A percentile compares a stretch with the other conserved stretches of the same genome.
phyloP scores from a whole-genome alignment of 2,888 invertebrate species.

The Hesperia comma region DNA sequence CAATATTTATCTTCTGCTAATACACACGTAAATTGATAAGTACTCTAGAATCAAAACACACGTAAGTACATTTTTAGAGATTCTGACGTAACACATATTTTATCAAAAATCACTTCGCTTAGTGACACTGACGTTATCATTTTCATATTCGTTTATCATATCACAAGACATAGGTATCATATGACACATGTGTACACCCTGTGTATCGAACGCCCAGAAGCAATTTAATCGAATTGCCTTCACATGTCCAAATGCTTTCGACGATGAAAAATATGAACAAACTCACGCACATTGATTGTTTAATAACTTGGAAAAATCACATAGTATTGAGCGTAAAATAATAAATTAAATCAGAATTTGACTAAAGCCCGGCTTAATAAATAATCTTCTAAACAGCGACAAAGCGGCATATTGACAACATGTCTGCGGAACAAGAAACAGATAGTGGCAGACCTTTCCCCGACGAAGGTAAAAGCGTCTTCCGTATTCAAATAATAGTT shows the following conservation, averaged over 20 bases:
- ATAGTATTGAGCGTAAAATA: no score
- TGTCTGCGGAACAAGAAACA: slow-evolving; percentile 17
- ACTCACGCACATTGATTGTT: no score
- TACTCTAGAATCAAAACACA: no score
- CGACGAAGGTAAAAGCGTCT: slow-evolving; percentile 35
- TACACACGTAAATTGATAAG: no score
- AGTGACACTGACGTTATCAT: slow-evolving; percentile 14
- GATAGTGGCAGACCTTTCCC: slow-evolving; percentile 22
- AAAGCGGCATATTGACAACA: not conserved
- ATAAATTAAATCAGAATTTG: no score
- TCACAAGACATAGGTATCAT: not conserved
- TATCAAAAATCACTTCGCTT: slow-evolving; percentile 11
- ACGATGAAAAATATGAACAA: not conserved
- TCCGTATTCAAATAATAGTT: slow-evolving; percentile 39
- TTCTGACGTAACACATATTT: not conserved
- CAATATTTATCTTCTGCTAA: no score
- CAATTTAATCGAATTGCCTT: slow-evolving; percentile 50
- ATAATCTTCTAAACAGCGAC: not conserved
- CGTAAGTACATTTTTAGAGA: not conserved
- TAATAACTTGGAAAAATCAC: no score
- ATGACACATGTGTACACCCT: slow-evolving; percentile 38
- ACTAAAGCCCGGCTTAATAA: no score
- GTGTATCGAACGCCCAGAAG: slow-evolving; percentile 44
- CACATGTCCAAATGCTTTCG: not conserved
- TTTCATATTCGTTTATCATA: slow-evolving; percentile 16